Percentiles rank a stretch among this genome's conserved stretches.
Evolutionary conservation across 2,888 invertebrate genomes (phyloP).

Genomic region (Parochlus steinenii): DNA sequence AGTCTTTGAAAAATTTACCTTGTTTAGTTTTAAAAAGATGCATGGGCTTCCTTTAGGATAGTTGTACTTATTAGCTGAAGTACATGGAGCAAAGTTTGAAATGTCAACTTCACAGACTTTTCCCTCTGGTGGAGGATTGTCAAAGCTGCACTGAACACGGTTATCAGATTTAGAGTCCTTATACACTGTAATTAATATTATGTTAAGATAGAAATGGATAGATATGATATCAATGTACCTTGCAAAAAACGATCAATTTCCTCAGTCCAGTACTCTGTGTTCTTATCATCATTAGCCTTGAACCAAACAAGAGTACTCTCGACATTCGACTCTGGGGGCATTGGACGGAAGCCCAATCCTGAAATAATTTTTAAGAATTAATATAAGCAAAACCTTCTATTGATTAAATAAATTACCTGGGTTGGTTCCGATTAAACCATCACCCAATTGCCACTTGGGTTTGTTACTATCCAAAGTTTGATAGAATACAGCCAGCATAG

Average conservation of each 20-base stretch:
- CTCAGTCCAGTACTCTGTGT: slow-evolving; percentile 4
- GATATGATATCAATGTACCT: background rate
- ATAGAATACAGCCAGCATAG: slow-evolving; percentile 87
- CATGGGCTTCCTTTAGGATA: slow-evolving; percentile 80
- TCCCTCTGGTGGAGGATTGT: slow-evolving; percentile 40
- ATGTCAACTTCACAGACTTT: slow-evolving; percentile 73
- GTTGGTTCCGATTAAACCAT: slow-evolving; percentile 80
- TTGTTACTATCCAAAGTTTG: slow-evolving; percentile 69
- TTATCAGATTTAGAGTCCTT: slow-evolving; percentile 36
- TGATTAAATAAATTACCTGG: slow-evolving; percentile 63
- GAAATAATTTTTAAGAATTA: too few species aligned
- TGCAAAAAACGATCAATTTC: slow-evolving; percentile 1
- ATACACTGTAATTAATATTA: background rate
- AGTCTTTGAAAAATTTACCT: slow-evolving; percentile 38
- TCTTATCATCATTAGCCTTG: background rate
- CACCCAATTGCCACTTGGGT: slow-evolving; percentile 80
- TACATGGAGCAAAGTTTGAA: slow-evolving; percentile 57
- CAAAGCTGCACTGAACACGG: slow-evolving; percentile 46
- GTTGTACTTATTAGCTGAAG: slow-evolving; percentile 62
- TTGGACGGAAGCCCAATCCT: slow-evolving; percentile 54
- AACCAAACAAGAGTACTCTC: slow-evolving; percentile 38
- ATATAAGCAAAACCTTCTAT: slow-evolving; percentile 1
- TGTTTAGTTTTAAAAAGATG: slow-evolving; percentile 91
- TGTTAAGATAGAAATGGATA: slow-evolving; percentile 24
- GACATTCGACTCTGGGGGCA: slow-evolving; percentile 44